phyloP scores from a whole-genome alignment of 2,797 vertebrate genomes.

The Aphelocoma californica region DNA sequence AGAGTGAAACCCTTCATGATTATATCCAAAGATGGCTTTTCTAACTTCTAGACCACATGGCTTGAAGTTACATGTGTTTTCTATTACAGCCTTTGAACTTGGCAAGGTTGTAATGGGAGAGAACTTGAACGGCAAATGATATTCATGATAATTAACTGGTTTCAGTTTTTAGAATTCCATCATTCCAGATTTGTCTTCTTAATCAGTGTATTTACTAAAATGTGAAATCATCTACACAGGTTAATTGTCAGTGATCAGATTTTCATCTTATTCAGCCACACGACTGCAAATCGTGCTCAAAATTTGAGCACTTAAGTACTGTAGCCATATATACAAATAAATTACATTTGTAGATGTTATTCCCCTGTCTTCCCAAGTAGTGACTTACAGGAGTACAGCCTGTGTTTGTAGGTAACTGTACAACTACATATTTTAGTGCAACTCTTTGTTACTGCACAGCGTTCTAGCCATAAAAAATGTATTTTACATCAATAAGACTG shows the following conservation, averaged over 20 bases:
- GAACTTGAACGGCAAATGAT: background rate
- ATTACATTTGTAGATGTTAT: background rate
- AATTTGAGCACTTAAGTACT: background rate
- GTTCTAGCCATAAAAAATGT: background rate
- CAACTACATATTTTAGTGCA: background rate
- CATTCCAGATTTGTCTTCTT: background rate
- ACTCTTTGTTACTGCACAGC: background rate
- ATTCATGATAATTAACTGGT: background rate
- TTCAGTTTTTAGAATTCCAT: background rate
- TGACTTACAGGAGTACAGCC: background rate
- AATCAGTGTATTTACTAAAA: background rate
- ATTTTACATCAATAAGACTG: background rate
- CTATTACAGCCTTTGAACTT: background rate
- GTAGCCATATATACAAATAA: background rate
- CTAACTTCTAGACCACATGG: background rate
- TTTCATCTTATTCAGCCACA: background rate
- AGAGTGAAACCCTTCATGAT: background rate
- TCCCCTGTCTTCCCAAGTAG: background rate
- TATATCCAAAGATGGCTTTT: background rate
- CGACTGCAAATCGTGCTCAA: background rate
- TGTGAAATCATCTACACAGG: background rate
- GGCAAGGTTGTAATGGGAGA: background rate
- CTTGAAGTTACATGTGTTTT: background rate
- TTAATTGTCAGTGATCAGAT: background rate
- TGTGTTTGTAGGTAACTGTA: background rate